Conservation (phyloP, 1,140 invertebrate genomes). For the Drosophila willistoni region DNA sequence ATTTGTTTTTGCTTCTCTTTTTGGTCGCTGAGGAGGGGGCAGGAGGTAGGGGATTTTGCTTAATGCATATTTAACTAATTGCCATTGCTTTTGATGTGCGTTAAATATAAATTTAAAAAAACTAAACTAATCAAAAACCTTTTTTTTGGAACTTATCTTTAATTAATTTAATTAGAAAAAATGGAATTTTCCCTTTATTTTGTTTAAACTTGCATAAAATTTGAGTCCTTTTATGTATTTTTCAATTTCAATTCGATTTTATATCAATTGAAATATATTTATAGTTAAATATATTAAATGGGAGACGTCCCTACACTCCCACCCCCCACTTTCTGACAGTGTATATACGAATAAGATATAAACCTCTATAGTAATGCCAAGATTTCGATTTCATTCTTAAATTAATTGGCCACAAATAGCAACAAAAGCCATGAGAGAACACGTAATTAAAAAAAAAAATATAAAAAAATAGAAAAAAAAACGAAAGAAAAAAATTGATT, state of each 20-base stretch:
- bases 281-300: no score
- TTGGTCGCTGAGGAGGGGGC: no score
- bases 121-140: no score
- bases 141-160: no score
- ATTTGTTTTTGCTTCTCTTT: constrained; percentile 8
- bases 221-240: no score
- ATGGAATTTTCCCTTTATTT: no score
- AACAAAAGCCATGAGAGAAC: constrained; percentile 36
- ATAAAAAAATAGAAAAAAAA: constrained; percentile 18
- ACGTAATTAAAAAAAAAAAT: constrained; percentile 67
- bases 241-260: no score
- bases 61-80: constrained; percentile 27
- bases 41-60: background rate
- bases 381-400: constrained; percentile 79
- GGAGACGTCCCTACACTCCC: no score
- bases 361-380: constrained; percentile 48
- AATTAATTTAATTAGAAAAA: no score
- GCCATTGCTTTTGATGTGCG: constrained; percentile 37
- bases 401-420: constrained; percentile 68
- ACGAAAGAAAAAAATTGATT: background rate
- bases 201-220: no score
- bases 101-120: background rate
- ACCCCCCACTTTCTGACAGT: background rate
- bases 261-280: no score
- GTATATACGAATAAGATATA: no score